A percentile compares a stretch with the other conserved stretches of the same genome.
phyloP scores from a whole-genome alignment of 2,888 invertebrate genomes.

The Lamproptera curius region DNA sequence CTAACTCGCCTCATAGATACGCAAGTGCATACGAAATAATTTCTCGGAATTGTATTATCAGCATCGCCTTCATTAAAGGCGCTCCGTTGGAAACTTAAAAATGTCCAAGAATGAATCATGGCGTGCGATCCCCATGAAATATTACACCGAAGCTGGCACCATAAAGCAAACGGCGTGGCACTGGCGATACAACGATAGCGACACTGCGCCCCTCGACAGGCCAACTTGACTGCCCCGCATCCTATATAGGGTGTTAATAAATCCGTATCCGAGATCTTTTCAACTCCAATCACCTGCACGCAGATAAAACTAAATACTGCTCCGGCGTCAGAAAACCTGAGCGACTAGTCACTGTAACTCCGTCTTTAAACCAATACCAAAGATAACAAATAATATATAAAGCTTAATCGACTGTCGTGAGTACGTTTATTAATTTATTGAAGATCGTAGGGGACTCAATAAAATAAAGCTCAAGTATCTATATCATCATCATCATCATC shows the following conservation, averaged over 20 bases:
- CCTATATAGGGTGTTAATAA: constrained; percentile 51
- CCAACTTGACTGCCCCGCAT: constrained; percentile 58
- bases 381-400: no score
- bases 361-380: no score
- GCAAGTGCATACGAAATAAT: no score
- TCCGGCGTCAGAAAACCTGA: no score
- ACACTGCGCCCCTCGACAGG: constrained; percentile 69
- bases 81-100: constrained; percentile 70
- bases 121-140: constrained; percentile 76
- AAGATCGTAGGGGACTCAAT: no score
- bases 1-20: no score
- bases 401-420: no score
- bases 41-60: constrained; percentile 57
- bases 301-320: constrained; percentile 10
- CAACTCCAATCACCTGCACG: constrained; percentile 10
- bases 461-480: no score
- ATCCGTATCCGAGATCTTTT: constrained; percentile 15
- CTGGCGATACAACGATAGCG: constrained; percentile 76
- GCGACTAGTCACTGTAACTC: no score
- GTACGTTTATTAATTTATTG: no score
- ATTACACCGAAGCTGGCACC: constrained; percentile 75
- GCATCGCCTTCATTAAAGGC: constrained; percentile 64
- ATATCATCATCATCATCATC: no score
- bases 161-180: constrained; percentile 77
- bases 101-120: constrained; percentile 73